Evolutionary conservation across 1,140 invertebrate genomes (phyloP), one percentile per base, ranked within the genome.

Genomic region (Drosophila orosa): DNA sequence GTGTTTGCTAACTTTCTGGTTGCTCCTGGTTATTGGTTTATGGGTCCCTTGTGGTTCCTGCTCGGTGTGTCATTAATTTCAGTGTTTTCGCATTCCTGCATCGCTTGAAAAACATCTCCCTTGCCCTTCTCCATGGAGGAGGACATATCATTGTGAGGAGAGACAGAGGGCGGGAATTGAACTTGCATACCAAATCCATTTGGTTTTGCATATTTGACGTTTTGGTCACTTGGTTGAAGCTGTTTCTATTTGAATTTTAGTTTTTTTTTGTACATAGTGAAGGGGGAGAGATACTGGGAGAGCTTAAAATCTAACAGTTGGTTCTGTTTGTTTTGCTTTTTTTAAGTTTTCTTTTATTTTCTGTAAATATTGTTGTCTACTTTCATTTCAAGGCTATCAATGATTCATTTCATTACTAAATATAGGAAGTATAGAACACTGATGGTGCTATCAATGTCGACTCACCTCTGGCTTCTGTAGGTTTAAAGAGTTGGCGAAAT

Each of bases 1-100:
- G 48, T 40, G 65, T 58, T 83, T 79, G 75, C 71, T 42, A 87
- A 86, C 75, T 87, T 87, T 87, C 50, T 59, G 74, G 79, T 76
- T 86, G 63, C 69, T 76, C 78, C 61, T 80, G 74, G 83, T 87
- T 86, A 87, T 86, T 87, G 83, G 83, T 83, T 83, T 82, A 78
- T 78, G 50, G 63, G 55, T 69, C 71, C 54, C 74, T 44, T 79
- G 69, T 61, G 83, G 66, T 65, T 58, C 47, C 66, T 47, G 29
- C 78, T 52, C 59, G 71, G 45, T 67, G 66, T 76, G 84, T 80
- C 84, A 86, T 87, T 86, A 86, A 76, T 79, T 77, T 80, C 47
- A 27, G 57, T 40, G 48, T 76, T 69, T 48, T 63, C 60, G 48
- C 68, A 66, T 66, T 66, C 52, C 60, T 58, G 58, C 50, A 50